A percentile compares a stretch with the other conserved stretches of the same genome.
phyloP scores from a whole-genome alignment of 2,888 invertebrate genomes.

The Nowickia ferox region DNA sequence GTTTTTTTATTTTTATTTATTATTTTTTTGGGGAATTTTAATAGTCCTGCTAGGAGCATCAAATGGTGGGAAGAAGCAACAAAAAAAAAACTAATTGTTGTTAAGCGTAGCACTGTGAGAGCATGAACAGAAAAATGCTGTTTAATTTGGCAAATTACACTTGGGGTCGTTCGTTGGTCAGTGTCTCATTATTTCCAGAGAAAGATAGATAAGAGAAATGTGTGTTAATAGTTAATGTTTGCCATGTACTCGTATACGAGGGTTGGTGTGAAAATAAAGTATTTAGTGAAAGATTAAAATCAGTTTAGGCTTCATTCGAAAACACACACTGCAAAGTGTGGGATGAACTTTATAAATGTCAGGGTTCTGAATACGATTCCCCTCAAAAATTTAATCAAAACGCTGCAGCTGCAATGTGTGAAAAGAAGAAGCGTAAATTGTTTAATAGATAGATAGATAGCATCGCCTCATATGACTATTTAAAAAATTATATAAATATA shows the following conservation, averaged over 20 bases:
- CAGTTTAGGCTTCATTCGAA: no score
- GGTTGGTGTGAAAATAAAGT: not conserved
- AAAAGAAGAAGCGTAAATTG: no score
- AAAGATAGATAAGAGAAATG: constrained; percentile 32
- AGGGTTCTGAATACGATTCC: no score
- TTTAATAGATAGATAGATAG: no score
- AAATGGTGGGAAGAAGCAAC: constrained; percentile 18
- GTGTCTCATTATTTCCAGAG: constrained; percentile 14
- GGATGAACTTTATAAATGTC: no score
- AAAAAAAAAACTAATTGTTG: constrained; percentile 49
- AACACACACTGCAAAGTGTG: no score
- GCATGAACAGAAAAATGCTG: constrained; percentile 8
- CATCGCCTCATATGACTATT: no score
- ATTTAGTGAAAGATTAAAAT: no score
- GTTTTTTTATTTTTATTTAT: not conserved
- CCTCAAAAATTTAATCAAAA: no score
- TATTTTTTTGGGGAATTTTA: constrained; percentile 37
- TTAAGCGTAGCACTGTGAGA: constrained; percentile 13
- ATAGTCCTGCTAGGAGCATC: constrained; percentile 49
- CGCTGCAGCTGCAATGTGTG: no score
- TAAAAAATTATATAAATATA: no score
- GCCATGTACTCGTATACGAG: not conserved
- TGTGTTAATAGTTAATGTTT: constrained; percentile 41
- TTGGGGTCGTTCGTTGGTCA: constrained; percentile 30
- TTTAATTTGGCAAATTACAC: constrained; percentile 51